A percentile compares a stretch with the other conserved stretches of the same genome.
Evolutionary conservation across 2,113 vertebrate species (phyloP).

Genomic region (Hypocryptadius cinnamomeus): DNA sequence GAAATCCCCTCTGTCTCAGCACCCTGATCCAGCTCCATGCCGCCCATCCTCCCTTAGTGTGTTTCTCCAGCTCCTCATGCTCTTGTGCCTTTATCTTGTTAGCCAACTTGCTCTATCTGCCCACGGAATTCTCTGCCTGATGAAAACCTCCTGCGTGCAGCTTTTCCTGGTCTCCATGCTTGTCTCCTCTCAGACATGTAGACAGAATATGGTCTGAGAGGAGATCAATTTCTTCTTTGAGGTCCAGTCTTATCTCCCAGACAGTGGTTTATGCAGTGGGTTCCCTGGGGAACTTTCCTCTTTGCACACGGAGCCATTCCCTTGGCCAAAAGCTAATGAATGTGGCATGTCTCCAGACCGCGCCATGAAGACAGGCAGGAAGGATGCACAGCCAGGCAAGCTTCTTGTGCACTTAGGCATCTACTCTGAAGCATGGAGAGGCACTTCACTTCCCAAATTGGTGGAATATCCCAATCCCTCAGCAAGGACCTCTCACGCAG

Average conservation of each 20-base stretch:
- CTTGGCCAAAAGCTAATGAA: slow-evolving; percentile 44
- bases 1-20: background rate
- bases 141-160: slow-evolving; percentile 28
- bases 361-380: background rate
- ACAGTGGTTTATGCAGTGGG: slow-evolving; percentile 28
- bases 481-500: fast-evolving
- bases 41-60: background rate
- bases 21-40: background rate
- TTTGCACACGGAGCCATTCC: background rate
- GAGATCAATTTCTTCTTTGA: slow-evolving; percentile 52
- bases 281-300: slow-evolving; percentile 45
- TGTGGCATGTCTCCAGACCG: background rate
- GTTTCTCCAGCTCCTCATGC: background rate
- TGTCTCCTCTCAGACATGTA: slow-evolving; percentile 38
- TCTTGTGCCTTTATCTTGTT: background rate
- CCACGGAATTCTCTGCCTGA: slow-evolving; percentile 58
- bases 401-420: background rate
- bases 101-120: slow-evolving; percentile 47
- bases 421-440: background rate
- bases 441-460: background rate
- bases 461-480: background rate
- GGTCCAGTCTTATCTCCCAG: slow-evolving; percentile 55
- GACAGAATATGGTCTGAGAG: slow-evolving; percentile 58
- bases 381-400: background rate
- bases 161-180: slow-evolving; percentile 30